Percentiles rank a stretch among this genome's conserved stretches.
Conservation (phyloP, 2,113 vertebrate genomes). For the Hucho hucho region DNA sequence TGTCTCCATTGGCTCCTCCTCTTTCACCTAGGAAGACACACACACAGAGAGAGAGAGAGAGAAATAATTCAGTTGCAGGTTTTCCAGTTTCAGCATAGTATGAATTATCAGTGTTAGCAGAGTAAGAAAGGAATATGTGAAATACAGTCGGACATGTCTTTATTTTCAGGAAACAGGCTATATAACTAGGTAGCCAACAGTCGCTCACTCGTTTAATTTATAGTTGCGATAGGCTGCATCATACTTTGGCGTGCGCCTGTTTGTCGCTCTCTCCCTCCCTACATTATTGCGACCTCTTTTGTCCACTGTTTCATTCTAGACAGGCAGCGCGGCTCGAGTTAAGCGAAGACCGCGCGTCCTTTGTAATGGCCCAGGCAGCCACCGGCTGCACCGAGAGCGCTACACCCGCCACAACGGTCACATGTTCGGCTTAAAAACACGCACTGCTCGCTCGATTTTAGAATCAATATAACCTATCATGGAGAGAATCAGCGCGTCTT, state of each 20-base stretch:
- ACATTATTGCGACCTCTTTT: background rate
- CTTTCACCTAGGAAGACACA: slow-evolving; percentile 25
- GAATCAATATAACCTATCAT: background rate
- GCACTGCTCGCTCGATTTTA: background rate
- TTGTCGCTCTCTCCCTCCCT: background rate
- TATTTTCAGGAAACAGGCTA: too few species aligned
- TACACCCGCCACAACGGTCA: too few species aligned
- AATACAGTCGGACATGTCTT: too few species aligned
- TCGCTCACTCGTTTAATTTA: too few species aligned
- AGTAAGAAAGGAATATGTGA: background rate
- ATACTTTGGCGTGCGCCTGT: too few species aligned
- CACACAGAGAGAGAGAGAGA: background rate
- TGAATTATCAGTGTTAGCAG: too few species aligned
- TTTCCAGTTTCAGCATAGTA: too few species aligned
- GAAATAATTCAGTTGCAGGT: too few species aligned
- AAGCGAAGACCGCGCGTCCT: background rate
- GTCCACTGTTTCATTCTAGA: background rate
- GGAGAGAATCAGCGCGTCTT: background rate
- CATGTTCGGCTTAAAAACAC: background rate
- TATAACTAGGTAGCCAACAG: too few species aligned
- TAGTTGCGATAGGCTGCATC: too few species aligned
- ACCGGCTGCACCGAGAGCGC: too few species aligned
- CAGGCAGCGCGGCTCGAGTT: background rate
- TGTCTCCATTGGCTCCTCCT: slow-evolving; percentile 36
- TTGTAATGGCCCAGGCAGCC: too few species aligned